Evolutionary conservation across 2,113 vertebrate species (phyloP).

Genomic region (Myotis davidii): DNA sequence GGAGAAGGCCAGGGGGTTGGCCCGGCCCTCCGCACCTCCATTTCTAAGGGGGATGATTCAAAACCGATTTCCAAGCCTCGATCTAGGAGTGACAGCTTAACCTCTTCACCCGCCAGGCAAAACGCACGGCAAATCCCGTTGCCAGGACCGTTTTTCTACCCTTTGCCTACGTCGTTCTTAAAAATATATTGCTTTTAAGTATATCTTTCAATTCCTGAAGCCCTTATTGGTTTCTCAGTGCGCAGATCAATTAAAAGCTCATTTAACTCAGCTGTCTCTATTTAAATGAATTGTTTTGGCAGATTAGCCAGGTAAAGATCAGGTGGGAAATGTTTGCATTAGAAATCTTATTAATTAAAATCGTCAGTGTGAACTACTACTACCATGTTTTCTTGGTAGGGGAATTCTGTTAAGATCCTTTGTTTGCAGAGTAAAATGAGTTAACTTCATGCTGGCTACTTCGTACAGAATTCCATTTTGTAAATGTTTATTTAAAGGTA

Average conservation of each 20-base stretch:
- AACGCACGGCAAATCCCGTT: not conserved
- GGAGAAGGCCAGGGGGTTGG: not conserved
- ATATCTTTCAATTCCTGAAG: not conserved
- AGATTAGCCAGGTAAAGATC: slow-evolving; percentile 49
- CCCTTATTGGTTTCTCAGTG: slow-evolving; percentile 47
- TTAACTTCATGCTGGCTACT: slow-evolving; percentile 17
- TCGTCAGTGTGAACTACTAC: not conserved
- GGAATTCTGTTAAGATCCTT: slow-evolving; percentile 55
- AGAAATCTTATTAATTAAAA: slow-evolving; percentile 59
- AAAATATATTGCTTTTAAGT: not conserved
- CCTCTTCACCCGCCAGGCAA: slow-evolving; percentile 50
- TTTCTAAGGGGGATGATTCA: slow-evolving; percentile 58
- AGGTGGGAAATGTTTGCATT: slow-evolving; percentile 25
- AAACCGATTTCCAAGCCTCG: slow-evolving; percentile 51
- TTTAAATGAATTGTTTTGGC: slow-evolving; percentile 57
- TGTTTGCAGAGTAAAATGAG: slow-evolving; percentile 61
- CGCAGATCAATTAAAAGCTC: slow-evolving; percentile 54
- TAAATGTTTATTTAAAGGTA: slow-evolving; percentile 16
- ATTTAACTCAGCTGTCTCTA: slow-evolving; percentile 27
- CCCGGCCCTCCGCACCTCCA: slow-evolving; percentile 54
- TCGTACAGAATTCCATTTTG: slow-evolving; percentile 16
- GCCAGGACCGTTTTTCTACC: not conserved
- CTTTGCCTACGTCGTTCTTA: not conserved
- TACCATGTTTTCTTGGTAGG: not conserved
- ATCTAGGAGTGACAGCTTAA: slow-evolving; percentile 41